Conservation (phyloP, 2,888 invertebrate genomes). For the Epirrhoe alternata region DNA sequence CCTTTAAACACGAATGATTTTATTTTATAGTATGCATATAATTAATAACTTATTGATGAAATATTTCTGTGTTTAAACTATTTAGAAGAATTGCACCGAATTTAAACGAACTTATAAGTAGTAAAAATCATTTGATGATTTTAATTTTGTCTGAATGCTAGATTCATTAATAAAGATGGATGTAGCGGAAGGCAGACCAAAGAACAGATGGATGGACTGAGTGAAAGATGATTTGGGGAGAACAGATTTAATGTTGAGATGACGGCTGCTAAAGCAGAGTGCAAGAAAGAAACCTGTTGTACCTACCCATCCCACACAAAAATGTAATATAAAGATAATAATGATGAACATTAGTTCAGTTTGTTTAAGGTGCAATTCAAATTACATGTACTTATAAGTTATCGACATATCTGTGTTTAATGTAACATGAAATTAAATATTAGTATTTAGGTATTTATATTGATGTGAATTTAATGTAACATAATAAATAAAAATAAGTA, state of each 20-base stretch:
- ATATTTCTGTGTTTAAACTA: background rate
- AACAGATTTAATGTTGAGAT: too few species aligned
- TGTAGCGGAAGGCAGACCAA: too few species aligned
- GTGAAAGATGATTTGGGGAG: too few species aligned
- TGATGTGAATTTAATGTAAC: background rate
- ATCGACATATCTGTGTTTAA: slow-evolving; percentile 13
- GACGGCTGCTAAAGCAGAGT: too few species aligned
- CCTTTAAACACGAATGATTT: background rate
- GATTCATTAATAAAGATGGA: too few species aligned
- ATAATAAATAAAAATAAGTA: background rate
- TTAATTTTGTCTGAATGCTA: too few species aligned
- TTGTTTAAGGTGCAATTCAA: background rate
- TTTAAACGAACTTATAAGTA: background rate
- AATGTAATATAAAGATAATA: too few species aligned
- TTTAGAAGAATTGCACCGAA: background rate
- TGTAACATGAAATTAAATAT: slow-evolving; percentile 7
- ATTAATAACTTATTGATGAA: background rate
- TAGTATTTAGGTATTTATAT: background rate
- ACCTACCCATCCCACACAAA: too few species aligned
- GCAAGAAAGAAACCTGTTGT: too few species aligned
- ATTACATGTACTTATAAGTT: background rate
- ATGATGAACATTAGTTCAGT: too few species aligned
- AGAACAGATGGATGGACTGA: too few species aligned
- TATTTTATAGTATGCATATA: background rate
- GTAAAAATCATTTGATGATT: too few species aligned